phyloP scores from a whole-genome alignment of 2,888 invertebrate species.

The Merodon equestris region DNA sequence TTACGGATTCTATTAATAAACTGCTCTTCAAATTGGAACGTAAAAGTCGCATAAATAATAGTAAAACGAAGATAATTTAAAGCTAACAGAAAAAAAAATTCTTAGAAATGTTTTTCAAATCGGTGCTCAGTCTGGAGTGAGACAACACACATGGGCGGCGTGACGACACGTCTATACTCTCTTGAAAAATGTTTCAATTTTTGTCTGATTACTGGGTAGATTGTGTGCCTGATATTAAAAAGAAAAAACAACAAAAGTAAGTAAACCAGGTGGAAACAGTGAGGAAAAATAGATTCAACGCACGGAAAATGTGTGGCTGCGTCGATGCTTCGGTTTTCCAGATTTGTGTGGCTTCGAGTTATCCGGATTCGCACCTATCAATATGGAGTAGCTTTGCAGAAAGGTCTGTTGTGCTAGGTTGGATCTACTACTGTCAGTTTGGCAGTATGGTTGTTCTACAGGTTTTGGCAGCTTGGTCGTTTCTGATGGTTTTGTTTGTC shows the following conservation, averaged over 20 bases:
- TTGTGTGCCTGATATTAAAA: slow-evolving; percentile 5
- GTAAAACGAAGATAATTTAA: no score
- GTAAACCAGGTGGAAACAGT: neutral
- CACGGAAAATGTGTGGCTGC: slow-evolving; percentile 25
- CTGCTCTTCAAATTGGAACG: no score
- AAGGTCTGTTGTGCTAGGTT: slow-evolving; percentile 6
- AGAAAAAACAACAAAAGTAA: neutral
- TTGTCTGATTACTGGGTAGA: slow-evolving; percentile 47
- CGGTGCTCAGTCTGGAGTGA: no score
- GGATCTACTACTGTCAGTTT: no score
- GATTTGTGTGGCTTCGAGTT: slow-evolving; percentile 7
- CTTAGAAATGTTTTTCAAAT: no score
- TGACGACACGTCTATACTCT: slow-evolving; percentile 16
- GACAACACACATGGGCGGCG: no score
- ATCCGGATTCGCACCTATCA: slow-evolving; percentile 4
- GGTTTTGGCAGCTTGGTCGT: no score
- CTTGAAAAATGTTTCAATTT: slow-evolving; percentile 56
- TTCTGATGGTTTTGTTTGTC: slow-evolving; percentile 2
- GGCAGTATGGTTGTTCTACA: no score
- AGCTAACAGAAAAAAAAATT: no score
- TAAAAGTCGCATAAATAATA: no score
- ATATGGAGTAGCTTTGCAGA: slow-evolving; percentile 14
- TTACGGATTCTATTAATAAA: no score
- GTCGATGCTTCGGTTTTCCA: slow-evolving; percentile 9
- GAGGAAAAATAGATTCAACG: neutral